These are phyloP conservation scores for Meriones psammophilus DNA, from an alignment of 2,797 vertebrate species.

Conservation along the genomic window DNA sequence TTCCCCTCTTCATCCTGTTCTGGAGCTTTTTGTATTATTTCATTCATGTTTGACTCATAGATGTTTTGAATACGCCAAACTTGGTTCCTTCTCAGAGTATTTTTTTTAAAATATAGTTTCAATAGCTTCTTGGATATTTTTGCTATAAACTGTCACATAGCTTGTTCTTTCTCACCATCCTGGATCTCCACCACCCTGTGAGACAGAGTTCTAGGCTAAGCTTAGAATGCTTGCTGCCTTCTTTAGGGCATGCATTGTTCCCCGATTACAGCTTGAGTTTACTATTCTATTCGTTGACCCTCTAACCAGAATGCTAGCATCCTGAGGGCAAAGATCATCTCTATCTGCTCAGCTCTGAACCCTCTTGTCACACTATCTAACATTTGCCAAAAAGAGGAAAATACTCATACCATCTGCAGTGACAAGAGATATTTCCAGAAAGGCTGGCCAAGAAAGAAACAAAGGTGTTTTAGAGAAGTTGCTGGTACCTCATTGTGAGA, in stretches of 20 bases:
- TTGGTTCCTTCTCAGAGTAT: not conserved
- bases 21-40: not conserved
- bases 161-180: not conserved
- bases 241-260: fast-evolving
- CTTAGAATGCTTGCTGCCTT: not conserved
- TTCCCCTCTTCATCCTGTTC: not conserved
- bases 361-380: fast-evolving
- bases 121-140: not conserved
- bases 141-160: not conserved
- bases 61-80: not conserved
- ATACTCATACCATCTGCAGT: not conserved
- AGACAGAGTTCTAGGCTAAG: fast-evolving
- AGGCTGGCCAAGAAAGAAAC: not conserved
- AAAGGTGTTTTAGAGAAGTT: not conserved
- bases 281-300: not conserved
- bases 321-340: fast-evolving
- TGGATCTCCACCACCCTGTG: not conserved
- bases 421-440: too few relatives aligned
- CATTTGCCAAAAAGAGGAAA: not conserved
- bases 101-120: not conserved
- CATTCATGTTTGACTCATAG: not conserved
- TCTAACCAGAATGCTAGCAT: not conserved
- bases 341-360: not conserved
- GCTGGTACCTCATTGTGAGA: slow-evolving; percentile 26
- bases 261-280: not conserved